Evolutionary conservation across 1,140 invertebrate species (phyloP), one percentile per base, ranked within the genome.

Genomic region (Penaeus chinensis): DNA sequence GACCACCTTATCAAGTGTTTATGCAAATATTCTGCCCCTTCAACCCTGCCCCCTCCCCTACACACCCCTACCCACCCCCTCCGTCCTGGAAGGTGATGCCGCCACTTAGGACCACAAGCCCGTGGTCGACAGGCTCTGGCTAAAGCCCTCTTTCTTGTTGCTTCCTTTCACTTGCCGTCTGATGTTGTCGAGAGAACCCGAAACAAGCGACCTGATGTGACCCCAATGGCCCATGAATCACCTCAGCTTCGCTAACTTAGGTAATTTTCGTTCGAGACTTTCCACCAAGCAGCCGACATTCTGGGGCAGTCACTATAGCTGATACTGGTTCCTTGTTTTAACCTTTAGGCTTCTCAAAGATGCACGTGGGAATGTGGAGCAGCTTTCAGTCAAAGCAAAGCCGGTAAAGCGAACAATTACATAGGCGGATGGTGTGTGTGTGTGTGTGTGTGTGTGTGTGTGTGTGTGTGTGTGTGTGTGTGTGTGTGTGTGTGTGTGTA

Each of bases 151-250:
- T 86, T 60, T 86, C 84, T 86, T 86, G 84, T 86, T 86, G 78
- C 84, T 86, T 86, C 77, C 84, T 86, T 79, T 86, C 84, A 86
- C 84, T 86, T 86, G 84, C 77, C 84, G 84, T 86, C 84, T 86
- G 84, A 86, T 86, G 84, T 86, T 86, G 84, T 86, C 84, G 84
- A 81, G 84, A 86, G 84, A 79, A 62, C 84, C 84, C 76, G 76
- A 86, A 61, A 86, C 84, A 86, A 86, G 84, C 84, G 84, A 80
- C 62, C 84, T 80, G 84, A 86, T 86, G 84, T 86, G 84, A 86
- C 84, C 77, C 84, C 84, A 86, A 83, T 71, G 77, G 77, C 84
- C 84, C 84, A 86, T 86, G 84, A 86, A 80, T 86, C 84, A 86
- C 84, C 84, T 86, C 84, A 66, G 77, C 84, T 86, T 86, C 77